These are phyloP conservation scores for Scomberomorus guttatus DNA, from an alignment of 2,797 vertebrate species.

Conservation along the genomic window DNA sequence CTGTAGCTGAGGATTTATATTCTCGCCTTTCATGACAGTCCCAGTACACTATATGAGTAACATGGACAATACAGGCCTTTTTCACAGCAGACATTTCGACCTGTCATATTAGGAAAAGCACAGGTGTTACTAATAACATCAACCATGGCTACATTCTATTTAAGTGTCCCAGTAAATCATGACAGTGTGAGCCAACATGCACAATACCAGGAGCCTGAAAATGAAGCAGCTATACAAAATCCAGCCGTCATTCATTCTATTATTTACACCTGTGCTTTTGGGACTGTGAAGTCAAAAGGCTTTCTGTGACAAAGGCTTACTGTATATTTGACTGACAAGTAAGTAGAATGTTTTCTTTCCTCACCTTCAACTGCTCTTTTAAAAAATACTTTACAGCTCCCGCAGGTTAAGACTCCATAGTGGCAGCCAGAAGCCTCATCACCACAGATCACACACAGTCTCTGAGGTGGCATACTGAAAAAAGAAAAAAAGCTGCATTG, in stretches of 20 bases:
- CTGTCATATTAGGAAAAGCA: too few relatives aligned
- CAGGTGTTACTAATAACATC: too few relatives aligned
- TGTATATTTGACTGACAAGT: background rate
- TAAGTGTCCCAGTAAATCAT: too few relatives aligned
- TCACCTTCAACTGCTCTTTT: conserved; percentile 99
- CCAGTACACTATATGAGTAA: background rate
- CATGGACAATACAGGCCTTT: background rate
- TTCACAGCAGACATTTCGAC: background rate
- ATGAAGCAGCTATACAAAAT: background rate
- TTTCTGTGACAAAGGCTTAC: too few relatives aligned
- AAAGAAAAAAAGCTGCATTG: background rate
- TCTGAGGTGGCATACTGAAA: conserved; percentile 88
- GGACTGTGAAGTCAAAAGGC: too few relatives aligned
- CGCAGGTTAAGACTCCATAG: conserved; percentile 97
- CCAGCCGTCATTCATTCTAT: background rate
- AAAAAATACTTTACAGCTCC: conserved; percentile 99
- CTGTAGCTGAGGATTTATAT: background rate
- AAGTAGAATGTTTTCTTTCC: conserved; percentile 11
- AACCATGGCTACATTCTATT: too few relatives aligned
- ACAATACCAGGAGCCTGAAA: background rate
- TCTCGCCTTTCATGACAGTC: background rate
- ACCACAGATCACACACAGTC: conserved; percentile 94
- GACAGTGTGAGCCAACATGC: too few relatives aligned
- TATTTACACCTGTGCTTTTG: too few relatives aligned
- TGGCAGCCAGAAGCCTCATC: conserved; percentile 98